Evolutionary conservation across 2,888 invertebrate species (phyloP).

Genomic region (Oligia latruncula): DNA sequence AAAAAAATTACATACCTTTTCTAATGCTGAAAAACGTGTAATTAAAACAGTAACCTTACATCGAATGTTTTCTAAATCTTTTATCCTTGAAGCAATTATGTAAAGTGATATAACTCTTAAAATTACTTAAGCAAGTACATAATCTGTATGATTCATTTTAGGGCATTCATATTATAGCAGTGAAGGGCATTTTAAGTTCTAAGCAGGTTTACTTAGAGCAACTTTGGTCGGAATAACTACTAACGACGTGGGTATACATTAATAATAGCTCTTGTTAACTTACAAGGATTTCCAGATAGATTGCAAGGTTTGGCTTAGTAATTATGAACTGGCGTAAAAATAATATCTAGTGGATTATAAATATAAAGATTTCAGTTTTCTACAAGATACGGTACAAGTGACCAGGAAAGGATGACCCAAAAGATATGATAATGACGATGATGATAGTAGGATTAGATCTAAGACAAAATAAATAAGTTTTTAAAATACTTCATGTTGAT

Average conservation of each 20-base stretch:
- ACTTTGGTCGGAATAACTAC: constrained; percentile 44
- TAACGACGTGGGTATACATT: constrained; percentile 57
- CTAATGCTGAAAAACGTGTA: background rate
- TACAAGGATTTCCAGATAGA: constrained; percentile 63
- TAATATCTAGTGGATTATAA: constrained; percentile 4
- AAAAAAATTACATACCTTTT: background rate
- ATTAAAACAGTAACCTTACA: constrained; percentile 19
- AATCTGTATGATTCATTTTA: constrained; percentile 28
- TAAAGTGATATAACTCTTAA: constrained; percentile 11
- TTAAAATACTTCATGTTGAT: background rate
- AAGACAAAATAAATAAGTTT: background rate
- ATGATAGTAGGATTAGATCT: background rate
- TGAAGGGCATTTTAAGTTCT: constrained; percentile 60
- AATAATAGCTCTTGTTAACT: constrained; percentile 54
- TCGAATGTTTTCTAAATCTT: constrained; percentile 28
- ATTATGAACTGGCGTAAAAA: constrained; percentile 33
- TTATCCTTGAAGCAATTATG: constrained; percentile 1
- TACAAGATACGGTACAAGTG: too few relatives aligned
- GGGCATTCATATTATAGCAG: constrained; percentile 40
- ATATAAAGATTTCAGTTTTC: background rate
- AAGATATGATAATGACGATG: background rate
- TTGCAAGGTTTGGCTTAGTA: constrained; percentile 51
- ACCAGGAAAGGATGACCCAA: background rate
- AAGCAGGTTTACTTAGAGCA: constrained; percentile 54
- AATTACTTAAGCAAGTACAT: background rate